Conservation (phyloP, 2,113 vertebrate genomes). For the Burhinus oedicnemus region DNA sequence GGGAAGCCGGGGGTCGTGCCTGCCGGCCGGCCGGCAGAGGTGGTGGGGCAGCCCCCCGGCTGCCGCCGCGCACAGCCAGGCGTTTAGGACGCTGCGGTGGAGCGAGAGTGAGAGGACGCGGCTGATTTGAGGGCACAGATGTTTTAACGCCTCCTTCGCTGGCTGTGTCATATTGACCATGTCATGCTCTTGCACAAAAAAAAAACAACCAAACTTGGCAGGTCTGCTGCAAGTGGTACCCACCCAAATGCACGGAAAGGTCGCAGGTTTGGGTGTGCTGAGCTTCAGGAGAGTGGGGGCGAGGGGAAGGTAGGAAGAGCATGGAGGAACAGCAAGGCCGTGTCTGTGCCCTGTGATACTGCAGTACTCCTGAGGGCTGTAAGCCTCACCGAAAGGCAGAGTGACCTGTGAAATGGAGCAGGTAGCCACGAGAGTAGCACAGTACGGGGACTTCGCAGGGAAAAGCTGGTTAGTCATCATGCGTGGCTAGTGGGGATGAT, state of each 20-base stretch:
- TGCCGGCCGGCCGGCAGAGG: background rate
- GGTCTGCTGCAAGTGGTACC: background rate
- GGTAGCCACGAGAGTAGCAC: background rate
- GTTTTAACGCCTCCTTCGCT: background rate
- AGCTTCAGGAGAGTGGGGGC: background rate
- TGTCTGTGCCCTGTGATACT: background rate
- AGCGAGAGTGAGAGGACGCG: background rate
- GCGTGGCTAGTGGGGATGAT: background rate
- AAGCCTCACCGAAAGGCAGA: background rate
- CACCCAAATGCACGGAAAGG: background rate
- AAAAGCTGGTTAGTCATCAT: background rate
- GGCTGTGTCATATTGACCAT: background rate
- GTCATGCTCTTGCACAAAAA: background rate
- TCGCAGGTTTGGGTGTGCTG: background rate
- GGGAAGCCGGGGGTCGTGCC: background rate
- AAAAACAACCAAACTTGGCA: no score
- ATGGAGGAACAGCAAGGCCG: background rate
- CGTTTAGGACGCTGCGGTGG: rapidly evolving
- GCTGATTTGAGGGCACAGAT: rapidly evolving
- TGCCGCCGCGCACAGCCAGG: background rate
- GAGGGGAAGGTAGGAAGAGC: background rate
- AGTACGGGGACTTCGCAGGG: background rate
- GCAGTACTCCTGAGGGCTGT: background rate
- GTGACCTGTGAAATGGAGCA: background rate
- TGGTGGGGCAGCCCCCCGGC: background rate